Base-by-base conservation (phyloP, 1,140 invertebrate species). In the Diachasma alloeum region DNA sequence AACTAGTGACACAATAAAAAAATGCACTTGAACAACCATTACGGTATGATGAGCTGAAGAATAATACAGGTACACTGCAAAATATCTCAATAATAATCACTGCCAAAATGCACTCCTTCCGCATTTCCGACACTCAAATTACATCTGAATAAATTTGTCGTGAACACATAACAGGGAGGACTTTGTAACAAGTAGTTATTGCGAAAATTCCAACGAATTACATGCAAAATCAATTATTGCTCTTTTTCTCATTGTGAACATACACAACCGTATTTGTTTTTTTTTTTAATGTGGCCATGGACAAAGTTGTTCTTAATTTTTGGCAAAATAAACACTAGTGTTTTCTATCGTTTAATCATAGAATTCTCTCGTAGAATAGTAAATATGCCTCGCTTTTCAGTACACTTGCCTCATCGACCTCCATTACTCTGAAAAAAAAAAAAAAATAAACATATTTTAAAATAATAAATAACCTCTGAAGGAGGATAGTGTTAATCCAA, bases 311-410 rank as follows among this genome's bases (percentile, higher is more conserved):
- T 53, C 48, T n/a, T n/a, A 53, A 53, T 53, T 17, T 19, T 15
- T 19, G 59, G 15, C 8, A 22, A 63, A 63, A 26, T 24, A 26
- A 26, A 63, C 15, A 63, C 22, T 26, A 31, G 59, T 26, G 8
- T 63, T 19, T 19, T 63, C 13, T 22, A 26, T 63, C 19, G 19
- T 24, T 48, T 72, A 9, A 75, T 91, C 93, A 95, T 83, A 94
- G 90, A 83, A 97, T 94, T 86, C 96, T 92, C 90, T 99, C 97
- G 88, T 99, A 99, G 88, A 99, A 99, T 17, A 99, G 91, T 53
- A 99, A 91, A 90, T 99, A 99, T n/a, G 98, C 98, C 90, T 99
- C 95, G 46, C 93, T 93, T 78, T 92, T 91, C n/a, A 98, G 90
- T 48, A 99, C 97, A 69, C 92, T 91, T 0, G 93, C 92, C 88